A percentile compares a stretch with the other conserved stretches of the same genome.
phyloP scores from a whole-genome alignment of 37 sponge, comb jelly and placozoan species.

The Sycon ciliatum region DNA sequence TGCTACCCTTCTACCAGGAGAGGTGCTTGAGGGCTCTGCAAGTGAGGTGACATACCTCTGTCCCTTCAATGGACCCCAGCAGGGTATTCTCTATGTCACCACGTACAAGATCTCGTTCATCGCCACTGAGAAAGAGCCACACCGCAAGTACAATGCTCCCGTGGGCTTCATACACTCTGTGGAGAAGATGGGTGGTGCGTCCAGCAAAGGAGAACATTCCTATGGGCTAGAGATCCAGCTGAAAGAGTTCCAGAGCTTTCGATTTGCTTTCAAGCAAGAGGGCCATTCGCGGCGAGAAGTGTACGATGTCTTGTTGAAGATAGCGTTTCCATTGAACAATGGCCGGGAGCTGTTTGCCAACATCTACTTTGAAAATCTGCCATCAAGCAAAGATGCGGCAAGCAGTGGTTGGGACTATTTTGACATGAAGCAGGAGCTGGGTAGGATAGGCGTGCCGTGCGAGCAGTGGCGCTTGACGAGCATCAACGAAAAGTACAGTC shows the following conservation, averaged over 20 bases:
- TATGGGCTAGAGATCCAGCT: slow-evolving; percentile 75
- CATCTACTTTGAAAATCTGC: no score
- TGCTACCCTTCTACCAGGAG: no score
- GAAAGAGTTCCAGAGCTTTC: slow-evolving; percentile 66
- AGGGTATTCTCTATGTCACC: slow-evolving; percentile 64
- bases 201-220: slow-evolving; percentile 55
- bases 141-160: slow-evolving; percentile 40
- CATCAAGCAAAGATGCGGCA: not conserved
- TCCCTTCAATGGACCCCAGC: slow-evolving; percentile 57
- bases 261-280: slow-evolving; percentile 71
- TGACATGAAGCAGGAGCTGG: slow-evolving; percentile 22
- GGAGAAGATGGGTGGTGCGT: slow-evolving; percentile 82
- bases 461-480: slow-evolving; percentile 37
- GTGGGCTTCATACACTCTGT: slow-evolving; percentile 70
- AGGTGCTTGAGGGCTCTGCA: no score
- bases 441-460: slow-evolving; percentile 25
- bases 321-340: no score
- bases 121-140: not conserved
- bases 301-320: no score
- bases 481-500: slow-evolving; percentile 39
- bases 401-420: not conserved
- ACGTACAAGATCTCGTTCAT: slow-evolving; percentile 79
- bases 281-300: slow-evolving; percentile 49
- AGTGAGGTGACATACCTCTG: slow-evolving; percentile 43
- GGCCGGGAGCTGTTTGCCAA: no score